phyloP scores from a whole-genome alignment of 2,797 vertebrate genomes.

The Gadopsis bispinosus region DNA sequence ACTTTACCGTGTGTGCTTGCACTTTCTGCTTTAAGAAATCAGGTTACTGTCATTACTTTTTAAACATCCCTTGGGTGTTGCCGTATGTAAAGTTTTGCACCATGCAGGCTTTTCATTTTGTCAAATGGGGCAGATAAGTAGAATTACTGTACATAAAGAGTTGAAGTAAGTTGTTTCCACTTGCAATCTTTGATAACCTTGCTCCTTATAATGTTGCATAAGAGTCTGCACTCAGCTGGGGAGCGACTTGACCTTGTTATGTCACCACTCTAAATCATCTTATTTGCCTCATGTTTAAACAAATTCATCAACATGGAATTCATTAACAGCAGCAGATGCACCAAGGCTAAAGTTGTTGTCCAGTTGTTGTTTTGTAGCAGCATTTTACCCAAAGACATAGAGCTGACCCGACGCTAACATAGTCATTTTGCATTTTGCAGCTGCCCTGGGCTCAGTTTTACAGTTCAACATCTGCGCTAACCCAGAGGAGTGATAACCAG shows the following conservation, averaged over 20 bases:
- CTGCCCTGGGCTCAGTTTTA: conserved; percentile 38
- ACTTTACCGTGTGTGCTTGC: conserved; percentile 64
- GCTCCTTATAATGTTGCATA: conserved; percentile 21
- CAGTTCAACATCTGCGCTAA: conserved; percentile 42
- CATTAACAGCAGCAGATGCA: conserved; percentile 21
- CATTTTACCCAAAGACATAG: conserved; percentile 31
- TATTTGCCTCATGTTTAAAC: conserved; percentile 48
- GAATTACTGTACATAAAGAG: conserved; percentile 39
- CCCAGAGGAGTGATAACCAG: conserved; percentile 41
- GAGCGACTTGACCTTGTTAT: conserved; percentile 46
- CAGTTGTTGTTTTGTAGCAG: conserved; percentile 7
- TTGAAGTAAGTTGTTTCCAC: conserved; percentile 20
- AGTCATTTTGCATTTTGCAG: conserved; percentile 35
- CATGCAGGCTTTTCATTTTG: conserved; percentile 49
- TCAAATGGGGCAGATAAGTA: conserved; percentile 58
- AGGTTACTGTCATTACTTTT: conserved; percentile 76
- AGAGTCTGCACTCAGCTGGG: conserved; percentile 36
- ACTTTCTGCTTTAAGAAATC: conserved; percentile 71
- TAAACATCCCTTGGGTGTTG: conserved; percentile 57
- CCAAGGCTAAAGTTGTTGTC: conserved; percentile 13
- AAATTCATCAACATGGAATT: conserved; percentile 48
- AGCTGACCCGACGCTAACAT: conserved; percentile 29
- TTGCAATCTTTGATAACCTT: conserved; percentile 27
- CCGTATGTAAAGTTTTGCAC: conserved; percentile 49
- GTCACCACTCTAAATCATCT: conserved; percentile 30